Evolutionary conservation across 2,113 vertebrate genomes (phyloP).

Genomic region (Alethe castanea): DNA sequence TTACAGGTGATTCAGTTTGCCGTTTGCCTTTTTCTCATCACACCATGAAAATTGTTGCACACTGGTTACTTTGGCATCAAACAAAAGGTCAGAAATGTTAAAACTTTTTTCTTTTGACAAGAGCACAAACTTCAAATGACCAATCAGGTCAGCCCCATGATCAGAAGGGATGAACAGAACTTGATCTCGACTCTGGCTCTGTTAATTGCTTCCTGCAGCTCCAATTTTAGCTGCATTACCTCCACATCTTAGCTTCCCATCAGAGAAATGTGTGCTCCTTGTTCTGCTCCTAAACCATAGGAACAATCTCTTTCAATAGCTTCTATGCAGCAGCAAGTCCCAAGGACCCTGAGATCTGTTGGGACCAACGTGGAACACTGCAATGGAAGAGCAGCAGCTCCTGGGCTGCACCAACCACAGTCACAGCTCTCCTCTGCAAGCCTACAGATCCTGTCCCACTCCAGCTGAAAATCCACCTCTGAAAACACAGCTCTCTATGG

Average conservation of each 20-base stretch:
- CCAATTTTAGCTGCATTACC: not conserved
- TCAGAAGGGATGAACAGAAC: not conserved
- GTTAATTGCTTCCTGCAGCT: not conserved
- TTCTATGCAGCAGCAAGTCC: not conserved
- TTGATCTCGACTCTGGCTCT: not conserved
- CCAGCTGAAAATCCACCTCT: not conserved
- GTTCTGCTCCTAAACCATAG: not conserved
- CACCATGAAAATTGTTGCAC: not conserved
- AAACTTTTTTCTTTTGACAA: not conserved
- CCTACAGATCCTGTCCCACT: not conserved
- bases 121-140: not conserved
- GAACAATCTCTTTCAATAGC: not conserved
- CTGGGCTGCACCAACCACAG: not conserved
- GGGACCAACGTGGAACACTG: not conserved
- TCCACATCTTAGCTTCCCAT: not conserved
- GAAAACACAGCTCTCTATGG: not conserved
- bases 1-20: conserved; percentile 35
- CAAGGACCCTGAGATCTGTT: fast-evolving
- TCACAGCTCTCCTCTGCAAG: not conserved
- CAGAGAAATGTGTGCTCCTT: not conserved
- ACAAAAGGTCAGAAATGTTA: not conserved
- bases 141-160: not conserved
- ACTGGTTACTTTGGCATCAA: not conserved
- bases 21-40: conserved; percentile 35
- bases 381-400: not conserved